Evolutionary conservation across 2,797 vertebrate species (phyloP).

Genomic region (Dryobates pubescens): DNA sequence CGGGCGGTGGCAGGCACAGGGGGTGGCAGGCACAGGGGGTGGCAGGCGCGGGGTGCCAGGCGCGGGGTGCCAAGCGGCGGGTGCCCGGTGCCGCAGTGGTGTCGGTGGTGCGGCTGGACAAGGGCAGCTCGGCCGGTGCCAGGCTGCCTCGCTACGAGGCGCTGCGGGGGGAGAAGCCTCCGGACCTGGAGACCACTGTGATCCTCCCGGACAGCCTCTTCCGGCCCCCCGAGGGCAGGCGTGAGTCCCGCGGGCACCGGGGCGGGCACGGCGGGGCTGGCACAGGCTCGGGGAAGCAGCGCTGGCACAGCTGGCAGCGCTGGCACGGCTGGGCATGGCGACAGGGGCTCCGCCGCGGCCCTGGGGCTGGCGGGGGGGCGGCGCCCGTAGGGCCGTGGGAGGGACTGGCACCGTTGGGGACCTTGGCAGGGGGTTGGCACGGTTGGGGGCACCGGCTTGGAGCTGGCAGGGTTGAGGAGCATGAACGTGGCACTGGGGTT

Average conservation of each 20-base stretch:
- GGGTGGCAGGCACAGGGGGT: not conserved
- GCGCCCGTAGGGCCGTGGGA: too few species aligned
- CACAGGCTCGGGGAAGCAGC: too few species aligned
- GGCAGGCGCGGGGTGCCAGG: not conserved
- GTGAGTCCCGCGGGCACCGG: slow-evolving; percentile 50
- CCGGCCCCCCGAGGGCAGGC: slow-evolving; percentile 71
- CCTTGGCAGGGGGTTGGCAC: too few species aligned
- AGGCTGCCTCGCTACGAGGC: slow-evolving; percentile 90
- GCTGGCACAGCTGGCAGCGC: too few species aligned
- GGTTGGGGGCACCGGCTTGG: not conserved
- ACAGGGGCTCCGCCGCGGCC: too few species aligned
- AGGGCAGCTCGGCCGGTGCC: slow-evolving; percentile 87
- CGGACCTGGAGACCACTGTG: slow-evolving; percentile 88
- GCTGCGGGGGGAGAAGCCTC: slow-evolving; percentile 85
- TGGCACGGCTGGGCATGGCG: too few species aligned
- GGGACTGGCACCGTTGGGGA: too few species aligned
- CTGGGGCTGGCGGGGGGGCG: too few species aligned
- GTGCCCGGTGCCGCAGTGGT: slow-evolving; percentile 80
- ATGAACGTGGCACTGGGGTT: not conserved
- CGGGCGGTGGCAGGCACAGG: too few species aligned
- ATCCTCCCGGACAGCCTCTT: slow-evolving; percentile 91
- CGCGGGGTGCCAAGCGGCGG: not conserved
- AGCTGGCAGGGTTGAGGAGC: not conserved
- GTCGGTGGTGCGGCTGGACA: slow-evolving; percentile 91
- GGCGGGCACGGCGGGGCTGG: too few species aligned